Evolutionary conservation across 2,888 invertebrate species (phyloP).

Genomic region (Brachypalpus laphriformis): DNA sequence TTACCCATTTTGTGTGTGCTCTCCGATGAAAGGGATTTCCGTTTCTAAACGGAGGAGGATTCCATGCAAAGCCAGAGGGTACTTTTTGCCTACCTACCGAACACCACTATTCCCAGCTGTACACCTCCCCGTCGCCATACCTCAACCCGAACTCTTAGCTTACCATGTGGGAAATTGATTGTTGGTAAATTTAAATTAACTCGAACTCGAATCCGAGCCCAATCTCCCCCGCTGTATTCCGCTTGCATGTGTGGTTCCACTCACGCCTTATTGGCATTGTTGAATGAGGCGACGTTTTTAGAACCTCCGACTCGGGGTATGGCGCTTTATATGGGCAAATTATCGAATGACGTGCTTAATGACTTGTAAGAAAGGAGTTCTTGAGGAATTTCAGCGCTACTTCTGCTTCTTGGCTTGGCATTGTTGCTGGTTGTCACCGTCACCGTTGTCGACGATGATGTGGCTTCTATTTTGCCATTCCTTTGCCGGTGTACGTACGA

Average conservation of each 20-base stretch:
- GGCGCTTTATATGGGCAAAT: constrained; percentile 74
- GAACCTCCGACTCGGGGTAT: constrained; percentile 55
- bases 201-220: constrained; percentile 50
- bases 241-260: constrained; percentile 48
- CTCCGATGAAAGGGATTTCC: constrained; percentile 71
- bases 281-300: constrained; percentile 70
- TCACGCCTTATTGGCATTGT: constrained; percentile 73
- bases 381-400: constrained; percentile 64
- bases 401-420: constrained; percentile 52
- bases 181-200: constrained; percentile 74
- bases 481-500: no score
- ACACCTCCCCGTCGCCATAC: background rate
- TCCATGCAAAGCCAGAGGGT: constrained; percentile 20
- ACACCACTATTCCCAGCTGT: background rate
- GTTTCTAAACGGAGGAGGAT: constrained; percentile 60
- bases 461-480: constrained; percentile 64
- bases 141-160: constrained; percentile 27
- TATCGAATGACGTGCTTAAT: constrained; percentile 75
- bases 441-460: constrained; percentile 41
- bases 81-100: constrained; percentile 19
- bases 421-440: constrained; percentile 68
- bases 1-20: constrained; percentile 55
- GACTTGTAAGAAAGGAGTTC: constrained; percentile 73
- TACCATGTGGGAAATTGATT: constrained; percentile 72
- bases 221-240: background rate